Evolutionary conservation across 2,888 invertebrate species (phyloP).

Genomic region (Tetragnatha montana): DNA sequence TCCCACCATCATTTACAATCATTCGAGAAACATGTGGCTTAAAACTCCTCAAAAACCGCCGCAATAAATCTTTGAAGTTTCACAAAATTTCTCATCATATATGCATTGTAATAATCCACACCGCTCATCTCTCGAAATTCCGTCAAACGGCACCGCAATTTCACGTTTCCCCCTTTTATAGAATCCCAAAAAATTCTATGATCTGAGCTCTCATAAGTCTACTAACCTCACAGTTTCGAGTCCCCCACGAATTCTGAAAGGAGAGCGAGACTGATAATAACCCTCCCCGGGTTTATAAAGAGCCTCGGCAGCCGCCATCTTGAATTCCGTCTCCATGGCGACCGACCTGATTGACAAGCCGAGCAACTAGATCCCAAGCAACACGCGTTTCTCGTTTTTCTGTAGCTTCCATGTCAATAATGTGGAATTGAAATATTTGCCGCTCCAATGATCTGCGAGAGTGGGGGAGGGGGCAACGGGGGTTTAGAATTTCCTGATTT

Average conservation of each 20-base stretch:
- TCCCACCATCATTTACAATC: neutral
- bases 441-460: constrained; percentile 43
- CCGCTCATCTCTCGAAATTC: neutral
- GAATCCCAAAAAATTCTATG: neutral
- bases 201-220: neutral
- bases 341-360: constrained; percentile 56
- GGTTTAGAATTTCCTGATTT: constrained; percentile 27
- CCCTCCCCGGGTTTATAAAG: constrained; percentile 49
- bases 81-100: constrained; percentile 12
- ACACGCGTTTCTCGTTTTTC: constrained; percentile 58
- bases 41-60: neutral
- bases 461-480: constrained; percentile 8
- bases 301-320: constrained; percentile 31
- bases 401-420: constrained; percentile 59
- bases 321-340: constrained; percentile 53
- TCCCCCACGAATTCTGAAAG: constrained; percentile 15
- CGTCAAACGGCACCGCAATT: constrained; percentile 9
- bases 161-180: neutral
- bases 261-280: constrained; percentile 35
- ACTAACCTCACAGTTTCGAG: neutral
- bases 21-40: neutral
- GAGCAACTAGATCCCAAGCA: constrained; percentile 40
- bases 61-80: neutral
- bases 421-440: constrained; percentile 66
- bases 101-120: neutral